Base-by-base conservation (phyloP, 2,888 invertebrate genomes). In the Caenorhabditis parvicauda region DNA sequence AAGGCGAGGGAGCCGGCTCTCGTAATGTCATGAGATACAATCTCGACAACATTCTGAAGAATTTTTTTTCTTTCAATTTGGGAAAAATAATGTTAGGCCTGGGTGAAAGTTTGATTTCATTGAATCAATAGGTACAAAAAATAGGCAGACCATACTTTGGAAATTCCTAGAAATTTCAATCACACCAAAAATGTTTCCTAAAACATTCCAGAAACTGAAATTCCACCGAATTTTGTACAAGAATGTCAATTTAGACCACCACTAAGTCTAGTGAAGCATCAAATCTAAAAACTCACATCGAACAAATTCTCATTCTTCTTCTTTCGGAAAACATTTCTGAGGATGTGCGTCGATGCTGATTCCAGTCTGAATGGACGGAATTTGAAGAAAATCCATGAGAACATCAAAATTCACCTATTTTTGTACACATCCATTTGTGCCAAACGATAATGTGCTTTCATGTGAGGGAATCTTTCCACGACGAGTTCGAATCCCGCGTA, bases 391-490 rank as follows among this genome's bases (percentile, higher is more conserved):
- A n/a, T n/a, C n/a, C n/a, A n/a, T n/a, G n/a, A n/a, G n/a, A n/a
- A n/a, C n/a, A n/a, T n/a, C n/a, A n/a, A n/a, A n/a, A 49, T 29
- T n/a, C 14, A 37, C 44, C 52, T 55, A 5, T 49, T 58, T 14
- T 57, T 42, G n/a, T 43, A 57, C 7, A 66, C 3, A 25, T 54
- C 47, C 24, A 64, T 55, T 48, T 72, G 61, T 4, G 72, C 67
- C 51, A 72, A 35, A 21, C 72, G 67, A 51, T 66, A 66, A 42
- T 57, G 56, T 1, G 70, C 62, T 51, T 72, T 72, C 25, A 61
- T 51, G 45, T 72, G 72, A 2, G 72, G 70, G 55, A 72, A 72
- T 7, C 67, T 49, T 2, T 72, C 72, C 9, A 32, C 47, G 17
- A 64, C 47, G 1, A 67, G 43, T 59, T 64, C 32, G 52, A 72